Evolutionary conservation across 2,888 invertebrate genomes (phyloP), one percentile per base, ranked within the genome.

Genomic region (Galeruca laticollis): DNA sequence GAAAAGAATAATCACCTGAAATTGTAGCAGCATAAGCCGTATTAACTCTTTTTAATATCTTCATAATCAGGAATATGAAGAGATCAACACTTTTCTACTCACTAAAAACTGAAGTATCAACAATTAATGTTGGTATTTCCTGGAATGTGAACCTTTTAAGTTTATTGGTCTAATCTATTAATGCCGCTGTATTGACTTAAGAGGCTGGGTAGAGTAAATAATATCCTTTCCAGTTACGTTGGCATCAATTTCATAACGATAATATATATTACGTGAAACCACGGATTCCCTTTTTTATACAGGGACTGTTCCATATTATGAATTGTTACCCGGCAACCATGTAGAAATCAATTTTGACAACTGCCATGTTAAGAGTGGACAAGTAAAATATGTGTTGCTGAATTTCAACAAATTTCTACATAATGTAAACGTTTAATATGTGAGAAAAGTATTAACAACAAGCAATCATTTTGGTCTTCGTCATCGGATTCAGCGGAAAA

Each of bases 141-240:
- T n/a, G 18, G 31, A 33, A 13, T 54, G 31, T n/a, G 8, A n/a
- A 31, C 26, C 54, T 54, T 54, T 54, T 31, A 31, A 54, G 54
- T 31, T n/a, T n/a, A 54, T 54, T 54, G 54, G 13, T 11, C 9
- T 31, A 54, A 33, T 54, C 6, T 54, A 31, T 31, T 54, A 54
- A 11, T 26, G 13, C 13, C n/a, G 20, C 2, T 21, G 3, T 54
- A 54, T 54, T 54, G 33, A 54, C 26, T 31, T 31, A 54, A 54
- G n/a, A 31, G 54, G 31, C 11, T 26, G 13, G 31, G 31, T 13
- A n/a, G 6, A 54, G n/a, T 31, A 11, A n/a, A 33, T n/a, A 54
- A 9, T 9, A 13, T 9, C 5, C 2, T 40, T 40, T 1, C 4
- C n/a, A 40, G n/a, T n/a, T 40, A n/a, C 13, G 10, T 37, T 11